Conservation (phyloP, 2,113 vertebrate species). For the Isichthys henryi region DNA sequence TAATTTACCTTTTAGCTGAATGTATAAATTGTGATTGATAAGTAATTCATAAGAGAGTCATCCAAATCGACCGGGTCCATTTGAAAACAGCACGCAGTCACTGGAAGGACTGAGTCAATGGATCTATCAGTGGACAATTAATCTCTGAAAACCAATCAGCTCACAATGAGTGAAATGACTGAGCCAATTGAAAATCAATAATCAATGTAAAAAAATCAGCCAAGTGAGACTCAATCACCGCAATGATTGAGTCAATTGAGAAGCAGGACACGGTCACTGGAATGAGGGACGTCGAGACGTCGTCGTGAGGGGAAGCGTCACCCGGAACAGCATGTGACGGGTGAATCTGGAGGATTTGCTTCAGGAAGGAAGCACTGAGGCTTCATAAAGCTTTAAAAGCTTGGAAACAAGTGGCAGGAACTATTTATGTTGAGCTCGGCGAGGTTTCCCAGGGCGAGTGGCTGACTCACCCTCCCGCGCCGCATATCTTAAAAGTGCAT, state of each 20-base stretch:
- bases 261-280: background rate
- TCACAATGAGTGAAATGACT: background rate
- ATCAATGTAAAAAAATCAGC: background rate
- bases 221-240: background rate
- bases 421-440: slow-evolving; percentile 41
- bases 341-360: slow-evolving; percentile 7
- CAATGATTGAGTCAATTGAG: background rate
- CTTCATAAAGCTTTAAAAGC: slow-evolving; percentile 43
- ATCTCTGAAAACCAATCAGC: background rate
- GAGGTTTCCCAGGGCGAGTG: slow-evolving; percentile 34
- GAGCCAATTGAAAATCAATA: background rate
- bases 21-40: background rate
- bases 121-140: background rate
- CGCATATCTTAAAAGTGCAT: slow-evolving; percentile 43
- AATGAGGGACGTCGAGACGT: background rate
- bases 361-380: slow-evolving; percentile 23
- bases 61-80: background rate
- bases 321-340: background rate
- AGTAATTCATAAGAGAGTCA: background rate
- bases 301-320: background rate
- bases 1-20: background rate
- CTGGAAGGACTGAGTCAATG: background rate
- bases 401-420: slow-evolving; percentile 32
- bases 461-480: slow-evolving; percentile 33
- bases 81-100: background rate